Percentiles rank a stretch among this genome's conserved stretches.
Conservation (phyloP, 2,888 invertebrate genomes). For the Mellilla xanthometata region DNA sequence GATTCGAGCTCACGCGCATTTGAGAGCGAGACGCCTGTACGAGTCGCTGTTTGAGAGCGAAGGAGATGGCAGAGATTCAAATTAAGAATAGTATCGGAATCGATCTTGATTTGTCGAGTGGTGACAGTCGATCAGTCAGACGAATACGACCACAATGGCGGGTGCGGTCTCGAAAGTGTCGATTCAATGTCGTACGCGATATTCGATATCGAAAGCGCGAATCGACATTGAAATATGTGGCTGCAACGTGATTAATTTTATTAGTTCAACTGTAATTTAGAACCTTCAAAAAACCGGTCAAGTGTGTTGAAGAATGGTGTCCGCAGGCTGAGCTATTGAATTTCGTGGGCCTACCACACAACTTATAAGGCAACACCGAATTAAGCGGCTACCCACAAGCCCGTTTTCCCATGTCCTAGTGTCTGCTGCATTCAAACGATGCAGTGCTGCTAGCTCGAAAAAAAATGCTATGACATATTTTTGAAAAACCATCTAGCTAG, state of each 20-base stretch:
- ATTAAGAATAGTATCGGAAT: constrained; percentile 71
- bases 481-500: no score
- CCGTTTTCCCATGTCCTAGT: no score
- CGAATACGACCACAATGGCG: constrained; percentile 57
- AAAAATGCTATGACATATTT: no score
- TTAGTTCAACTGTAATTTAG: constrained; percentile 25
- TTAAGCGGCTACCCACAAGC: no score
- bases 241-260: constrained; percentile 35
- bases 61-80: constrained; percentile 49
- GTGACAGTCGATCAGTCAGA: constrained; percentile 74
- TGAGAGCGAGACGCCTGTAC: constrained; percentile 34
- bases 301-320: constrained; percentile 14
- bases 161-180: constrained; percentile 56
- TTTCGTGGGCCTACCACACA: constrained; percentile 17
- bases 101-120: constrained; percentile 74
- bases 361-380: no score
- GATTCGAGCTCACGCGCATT: constrained; percentile 43
- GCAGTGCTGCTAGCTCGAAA: no score
- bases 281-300: constrained; percentile 23
- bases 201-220: constrained; percentile 56
- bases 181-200: constrained; percentile 52
- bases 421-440: no score
- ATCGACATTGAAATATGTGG: constrained; percentile 63
- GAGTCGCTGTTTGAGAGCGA: constrained; percentile 22
- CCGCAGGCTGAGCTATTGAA: constrained; percentile 3